phyloP scores from a whole-genome alignment of 2,797 vertebrate species.

The Neosilurus mollespiculum region DNA sequence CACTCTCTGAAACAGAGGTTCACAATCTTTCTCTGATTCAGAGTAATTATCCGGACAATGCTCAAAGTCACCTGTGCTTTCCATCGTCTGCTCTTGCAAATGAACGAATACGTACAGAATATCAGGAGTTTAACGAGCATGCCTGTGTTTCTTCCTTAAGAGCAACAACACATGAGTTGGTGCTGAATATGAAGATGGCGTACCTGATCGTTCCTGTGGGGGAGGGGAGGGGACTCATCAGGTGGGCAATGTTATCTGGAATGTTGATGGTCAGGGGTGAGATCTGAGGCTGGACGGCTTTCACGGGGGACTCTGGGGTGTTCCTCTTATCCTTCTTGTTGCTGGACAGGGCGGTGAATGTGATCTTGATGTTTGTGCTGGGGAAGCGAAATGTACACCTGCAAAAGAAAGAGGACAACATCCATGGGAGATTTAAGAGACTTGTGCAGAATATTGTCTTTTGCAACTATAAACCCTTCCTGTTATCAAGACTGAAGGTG shows the following conservation, averaged over 20 bases:
- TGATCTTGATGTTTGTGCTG: slow-evolving; percentile 99
- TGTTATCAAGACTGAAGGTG: not conserved
- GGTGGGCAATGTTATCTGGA: slow-evolving; percentile 96
- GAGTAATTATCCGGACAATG: not conserved
- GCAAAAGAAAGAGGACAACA: slow-evolving; percentile 13
- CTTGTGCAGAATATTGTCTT: not conserved
- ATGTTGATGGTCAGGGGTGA: slow-evolving; percentile 98
- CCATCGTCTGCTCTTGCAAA: not conserved
- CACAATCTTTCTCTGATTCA: not conserved
- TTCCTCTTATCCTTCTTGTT: slow-evolving; percentile 91
- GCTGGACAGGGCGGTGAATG: slow-evolving; percentile 90
- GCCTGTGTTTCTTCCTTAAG: not conserved
- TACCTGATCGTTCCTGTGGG: slow-evolving; percentile 97
- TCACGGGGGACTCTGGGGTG: slow-evolving; percentile 87
- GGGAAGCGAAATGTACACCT: slow-evolving; percentile 98
- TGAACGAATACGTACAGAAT: not conserved
- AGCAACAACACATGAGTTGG: not conserved
- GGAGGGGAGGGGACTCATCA: slow-evolving; percentile 95
- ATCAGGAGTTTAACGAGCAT: not conserved
- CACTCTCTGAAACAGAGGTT: not conserved
- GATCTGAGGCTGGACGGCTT: slow-evolving; percentile 92
- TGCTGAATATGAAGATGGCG: not conserved
- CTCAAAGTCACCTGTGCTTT: too few relatives aligned
- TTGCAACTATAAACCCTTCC: not conserved
- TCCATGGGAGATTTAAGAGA: not conserved